Conservation (phyloP, 2,113 vertebrate species). For the Platycercus adscitus region DNA sequence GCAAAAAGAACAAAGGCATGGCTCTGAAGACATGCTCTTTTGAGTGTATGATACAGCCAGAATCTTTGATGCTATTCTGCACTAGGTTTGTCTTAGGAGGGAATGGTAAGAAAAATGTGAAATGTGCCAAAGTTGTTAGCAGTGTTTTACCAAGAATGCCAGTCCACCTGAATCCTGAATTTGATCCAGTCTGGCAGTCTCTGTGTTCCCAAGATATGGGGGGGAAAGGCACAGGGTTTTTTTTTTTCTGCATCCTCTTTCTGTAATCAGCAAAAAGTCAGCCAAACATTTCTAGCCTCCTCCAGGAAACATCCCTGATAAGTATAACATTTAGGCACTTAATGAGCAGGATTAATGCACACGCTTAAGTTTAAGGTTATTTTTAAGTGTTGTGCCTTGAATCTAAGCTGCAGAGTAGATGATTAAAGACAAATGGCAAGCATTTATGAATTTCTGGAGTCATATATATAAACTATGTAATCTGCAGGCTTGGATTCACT, state of each 20-base stretch:
- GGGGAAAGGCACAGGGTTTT: not conserved
- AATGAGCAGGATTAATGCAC: constrained; percentile 29
- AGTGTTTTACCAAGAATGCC: not conserved
- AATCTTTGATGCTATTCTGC: not conserved
- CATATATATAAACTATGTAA: not conserved
- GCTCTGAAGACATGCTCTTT: not conserved
- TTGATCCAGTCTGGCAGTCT: not conserved
- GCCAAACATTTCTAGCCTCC: constrained; percentile 10
- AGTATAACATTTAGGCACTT: not conserved
- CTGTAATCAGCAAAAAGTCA: constrained; percentile 37
- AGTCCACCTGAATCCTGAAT: not conserved
- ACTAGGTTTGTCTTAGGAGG: not conserved
- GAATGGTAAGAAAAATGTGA: not conserved
- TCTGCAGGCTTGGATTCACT: not conserved
- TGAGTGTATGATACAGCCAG: not conserved
- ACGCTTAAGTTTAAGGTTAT: not conserved
- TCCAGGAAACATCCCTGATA: constrained; percentile 48
- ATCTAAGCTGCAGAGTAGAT: not conserved
- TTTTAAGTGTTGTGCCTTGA: not conserved
- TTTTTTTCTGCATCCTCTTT: constrained; percentile 35
- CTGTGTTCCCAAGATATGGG: not conserved
- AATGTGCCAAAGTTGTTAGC: not conserved
- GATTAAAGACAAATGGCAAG: constrained; percentile 10
- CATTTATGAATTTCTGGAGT: not conserved
- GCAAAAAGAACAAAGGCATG: not conserved